Evolutionary conservation across 2,113 vertebrate species (phyloP).

Genomic region (Nematolebias whitei): DNA sequence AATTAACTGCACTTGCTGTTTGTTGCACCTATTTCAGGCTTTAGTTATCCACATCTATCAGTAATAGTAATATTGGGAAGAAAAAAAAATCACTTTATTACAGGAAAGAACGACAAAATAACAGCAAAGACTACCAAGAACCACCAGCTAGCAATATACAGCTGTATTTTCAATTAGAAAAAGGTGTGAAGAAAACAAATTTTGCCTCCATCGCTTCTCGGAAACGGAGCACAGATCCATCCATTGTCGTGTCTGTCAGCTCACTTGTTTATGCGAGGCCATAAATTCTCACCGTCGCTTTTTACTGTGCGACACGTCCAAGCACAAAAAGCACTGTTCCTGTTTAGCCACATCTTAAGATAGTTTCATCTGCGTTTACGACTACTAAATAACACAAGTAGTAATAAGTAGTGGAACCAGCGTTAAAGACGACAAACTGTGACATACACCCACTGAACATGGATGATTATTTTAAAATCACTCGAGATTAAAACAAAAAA

Average conservation of each 20-base stretch:
- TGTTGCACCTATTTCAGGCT: background rate
- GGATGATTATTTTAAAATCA: too few relatives aligned
- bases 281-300: constrained; percentile 24
- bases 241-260: constrained; percentile 28
- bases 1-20: background rate
- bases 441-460: too few relatives aligned
- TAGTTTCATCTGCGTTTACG: constrained; percentile 27
- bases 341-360: constrained; percentile 36
- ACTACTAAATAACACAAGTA: background rate
- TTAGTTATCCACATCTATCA: background rate
- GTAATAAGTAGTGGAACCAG: too few relatives aligned
- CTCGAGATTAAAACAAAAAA: too few relatives aligned
- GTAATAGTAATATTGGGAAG: background rate
- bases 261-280: constrained; percentile 32
- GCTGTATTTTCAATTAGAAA: constrained; percentile 2
- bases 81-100: background rate
- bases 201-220: background rate
- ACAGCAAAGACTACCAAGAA: background rate
- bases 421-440: too few relatives aligned
- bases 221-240: constrained; percentile 25
- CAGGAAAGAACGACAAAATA: background rate
- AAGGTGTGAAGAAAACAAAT: constrained; percentile 9
- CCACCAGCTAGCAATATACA: background rate
- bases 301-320: constrained; percentile 36
- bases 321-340: constrained; percentile 33